These are phyloP conservation scores for Macrophya alboannulata DNA, from an alignment of 2,888 invertebrate genomes.

Conservation along the genomic window DNA sequence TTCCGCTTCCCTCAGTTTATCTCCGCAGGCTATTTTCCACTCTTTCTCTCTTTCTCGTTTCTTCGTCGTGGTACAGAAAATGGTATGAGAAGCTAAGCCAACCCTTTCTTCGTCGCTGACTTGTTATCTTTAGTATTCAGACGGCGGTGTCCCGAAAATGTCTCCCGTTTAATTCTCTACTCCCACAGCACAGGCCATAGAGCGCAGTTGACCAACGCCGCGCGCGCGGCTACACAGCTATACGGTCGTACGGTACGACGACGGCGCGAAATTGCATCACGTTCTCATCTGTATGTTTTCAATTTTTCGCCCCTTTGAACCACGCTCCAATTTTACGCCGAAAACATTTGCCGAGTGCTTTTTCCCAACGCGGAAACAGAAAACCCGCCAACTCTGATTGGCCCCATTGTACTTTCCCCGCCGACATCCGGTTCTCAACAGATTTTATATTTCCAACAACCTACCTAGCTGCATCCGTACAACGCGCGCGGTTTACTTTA, in stretches of 20 bases:
- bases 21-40: background rate
- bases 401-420: conserved; percentile 42
- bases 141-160: conserved; percentile 51
- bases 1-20: background rate
- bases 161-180: conserved; percentile 53
- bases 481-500: background rate
- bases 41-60: background rate
- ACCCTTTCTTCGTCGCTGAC: conserved; percentile 48
- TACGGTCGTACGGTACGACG: background rate
- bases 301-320: conserved; percentile 54
- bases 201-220: conserved; percentile 29
- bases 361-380: conserved; percentile 34
- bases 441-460: background rate
- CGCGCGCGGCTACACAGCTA: background rate
- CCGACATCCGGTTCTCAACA: conserved; percentile 36
- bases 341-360: conserved; percentile 45
- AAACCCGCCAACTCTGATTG: conserved; percentile 52
- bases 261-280: conserved; percentile 52
- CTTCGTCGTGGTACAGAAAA: background rate
- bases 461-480: background rate
- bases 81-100: conserved; percentile 14
- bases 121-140: conserved; percentile 56
- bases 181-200: conserved; percentile 23
- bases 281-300: conserved; percentile 54
- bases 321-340: conserved; percentile 55